Evolutionary conservation across 2,888 invertebrate genomes (phyloP), one percentile per base, ranked within the genome.

Genomic region (Eilema sororculum): DNA sequence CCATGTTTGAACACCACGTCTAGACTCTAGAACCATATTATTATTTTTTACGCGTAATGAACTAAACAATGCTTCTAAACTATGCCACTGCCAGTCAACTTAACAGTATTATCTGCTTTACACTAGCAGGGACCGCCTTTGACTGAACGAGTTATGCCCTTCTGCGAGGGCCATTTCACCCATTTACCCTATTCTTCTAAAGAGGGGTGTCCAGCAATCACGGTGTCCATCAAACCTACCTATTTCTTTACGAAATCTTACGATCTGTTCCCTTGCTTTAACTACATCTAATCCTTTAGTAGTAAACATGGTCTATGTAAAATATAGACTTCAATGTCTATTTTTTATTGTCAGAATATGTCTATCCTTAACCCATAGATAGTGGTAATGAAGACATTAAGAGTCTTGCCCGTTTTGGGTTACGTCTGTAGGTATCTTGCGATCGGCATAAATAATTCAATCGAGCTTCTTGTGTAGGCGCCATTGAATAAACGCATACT

Each of bases 351-450:
- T 75, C 59, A 33, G 46, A 61, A 25, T 70, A 58, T 80, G 65
- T 71, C 73, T 80, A 78, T 78, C 75, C 72, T 85, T 83, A 82
- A 78, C 72, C 82, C 75, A 82, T 82, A 79, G 79, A 76, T 79
- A 79, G 81, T 74, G 82, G 56, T 89, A 87, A 91, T 91, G 89
- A 89, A 90, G 90, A 89, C 89, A 91, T 91, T 90, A 90, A 89
- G 87, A 91, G 89, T 87, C 89, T 87, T 87, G 78, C 76, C 88
- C 88, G 82, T 88, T 87, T 86, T 83, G 79, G 84, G 84, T 77
- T 75, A 77, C 75, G 79, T 68, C 73, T 74, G 68, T 72, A 77
- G 76, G 68, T 76, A 65, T 72, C 72, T 59, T 58, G 76, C 52
- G 68, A 72, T 75, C 69, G 0, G 71, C 73, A 78, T 82, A 80